Evolutionary conservation across 2,113 vertebrate species (phyloP), one percentile per base, ranked within the genome.

Genomic region (Albula goreensis): DNA sequence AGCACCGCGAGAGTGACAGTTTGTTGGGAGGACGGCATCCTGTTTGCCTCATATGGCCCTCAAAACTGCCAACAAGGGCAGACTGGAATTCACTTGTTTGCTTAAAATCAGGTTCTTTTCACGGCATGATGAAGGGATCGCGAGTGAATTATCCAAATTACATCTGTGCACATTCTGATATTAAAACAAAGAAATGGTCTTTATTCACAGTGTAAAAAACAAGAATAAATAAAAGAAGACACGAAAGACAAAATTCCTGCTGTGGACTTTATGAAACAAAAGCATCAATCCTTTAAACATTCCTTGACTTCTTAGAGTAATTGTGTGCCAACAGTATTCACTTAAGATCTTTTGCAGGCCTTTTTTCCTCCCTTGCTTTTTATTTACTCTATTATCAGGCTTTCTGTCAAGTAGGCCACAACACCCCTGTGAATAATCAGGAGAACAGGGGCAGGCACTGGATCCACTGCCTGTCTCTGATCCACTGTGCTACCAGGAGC

Each of bases 131-230:
- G 83, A 86, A 86, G 70, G 83, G 84, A 88, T 90, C 82, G 70
- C 82, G 81, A 80, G 80, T 80, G 85, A 86, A 89, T 85, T 81
- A 85, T 84, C 80, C 78, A 84, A 87, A 88, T 88, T 89, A 89
- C 85, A 51, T 90, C 81, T 85, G 81, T 41, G 53, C 83, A 87
- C 85, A 81, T 57, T 50, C 51, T 56, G 11, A 50, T 78, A 78
- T 77, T 66, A 79, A 88, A 87, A 88, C 86, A 83, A 52, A 80
- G 50, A 56, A 77, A 77, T 53, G 70, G 89, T 86, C 82, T 87
- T 90, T 86, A 88, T 87, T 83, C 86, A 31, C 51, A 85, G 57
- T 85, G 85, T 50, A 79, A 49, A 25, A 78, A 78, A 70, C 53
- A 87, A 89, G 81, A 53, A 49, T 22, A 85, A 52, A 78, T 77